phyloP scores from a whole-genome alignment of 2,113 vertebrate genomes.

The Catagonus wagneri region DNA sequence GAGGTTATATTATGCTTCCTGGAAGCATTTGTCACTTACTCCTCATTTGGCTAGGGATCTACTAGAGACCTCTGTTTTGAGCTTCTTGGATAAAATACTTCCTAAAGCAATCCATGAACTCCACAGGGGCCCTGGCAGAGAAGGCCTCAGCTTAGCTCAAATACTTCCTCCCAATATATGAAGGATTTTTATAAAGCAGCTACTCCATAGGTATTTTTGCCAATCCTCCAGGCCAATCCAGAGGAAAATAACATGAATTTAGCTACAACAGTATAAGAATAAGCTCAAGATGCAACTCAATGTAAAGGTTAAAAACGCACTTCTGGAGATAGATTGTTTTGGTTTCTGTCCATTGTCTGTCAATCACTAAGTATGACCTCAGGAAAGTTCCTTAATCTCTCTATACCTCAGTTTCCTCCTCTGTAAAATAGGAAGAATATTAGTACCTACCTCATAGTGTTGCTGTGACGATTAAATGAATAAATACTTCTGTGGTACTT shows the following conservation, averaged over 20 bases:
- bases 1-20: background rate
- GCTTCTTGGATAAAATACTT: background rate
- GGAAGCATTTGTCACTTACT: background rate
- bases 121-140: background rate
- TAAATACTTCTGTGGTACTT: background rate
- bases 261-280: background rate
- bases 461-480: background rate
- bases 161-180: background rate
- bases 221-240: background rate
- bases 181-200: conserved; percentile 17
- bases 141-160: background rate
- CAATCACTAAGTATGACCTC: background rate
- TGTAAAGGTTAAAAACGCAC: background rate
- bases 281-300: background rate
- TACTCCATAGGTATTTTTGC: background rate
- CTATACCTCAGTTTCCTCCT: background rate
- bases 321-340: background rate
- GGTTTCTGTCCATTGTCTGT: background rate
- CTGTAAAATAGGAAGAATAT: background rate
- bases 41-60: background rate
- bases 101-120: background rate
- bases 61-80: background rate
- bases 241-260: conserved; percentile 18
- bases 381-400: conserved; percentile 6
- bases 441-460: background rate